Evolutionary conservation across 2,888 invertebrate species (phyloP).

Genomic region (Xanthorhoe spadicearia): DNA sequence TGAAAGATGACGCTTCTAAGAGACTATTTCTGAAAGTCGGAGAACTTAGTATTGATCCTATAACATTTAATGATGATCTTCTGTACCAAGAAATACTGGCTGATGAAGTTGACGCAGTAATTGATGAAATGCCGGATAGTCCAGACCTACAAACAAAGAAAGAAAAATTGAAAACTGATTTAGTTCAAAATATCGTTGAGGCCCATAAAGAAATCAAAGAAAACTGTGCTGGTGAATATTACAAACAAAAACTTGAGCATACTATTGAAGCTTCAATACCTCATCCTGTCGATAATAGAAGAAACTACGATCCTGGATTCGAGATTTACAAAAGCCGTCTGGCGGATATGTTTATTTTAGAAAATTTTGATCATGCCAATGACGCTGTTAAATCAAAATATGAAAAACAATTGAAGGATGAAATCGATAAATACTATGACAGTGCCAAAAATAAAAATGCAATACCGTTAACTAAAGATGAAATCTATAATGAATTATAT

Average conservation of each 20-base stretch:
- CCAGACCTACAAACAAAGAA: constrained; percentile 48
- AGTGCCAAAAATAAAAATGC: constrained; percentile 57
- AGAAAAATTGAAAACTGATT: constrained; percentile 49
- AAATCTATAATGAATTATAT: constrained; percentile 63
- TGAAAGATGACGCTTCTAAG: constrained; percentile 56
- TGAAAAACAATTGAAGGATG: constrained; percentile 53
- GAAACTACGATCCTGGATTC: constrained; percentile 59
- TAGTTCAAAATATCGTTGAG: constrained; percentile 56
- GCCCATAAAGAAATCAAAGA: constrained; percentile 54
- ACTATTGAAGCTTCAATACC: constrained; percentile 62
- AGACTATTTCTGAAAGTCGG: constrained; percentile 62
- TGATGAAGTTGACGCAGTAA: constrained; percentile 57
- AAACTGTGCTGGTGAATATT: constrained; percentile 57
- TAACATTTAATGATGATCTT: constrained; percentile 54
- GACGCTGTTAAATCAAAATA: constrained; percentile 59
- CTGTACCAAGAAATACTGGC: constrained; percentile 56
- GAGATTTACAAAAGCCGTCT: constrained; percentile 66
- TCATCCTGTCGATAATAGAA: constrained; percentile 46
- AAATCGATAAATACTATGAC: constrained; percentile 59
- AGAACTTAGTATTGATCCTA: constrained; percentile 59
- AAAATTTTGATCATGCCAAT: constrained; percentile 65
- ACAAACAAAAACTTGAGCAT: constrained; percentile 60
- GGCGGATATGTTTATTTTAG: constrained; percentile 64
- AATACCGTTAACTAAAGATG: constrained; percentile 54
- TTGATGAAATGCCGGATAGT: constrained; percentile 54